Percentiles rank a stretch among this genome's conserved stretches.
phyloP scores from a whole-genome alignment of 2,113 vertebrate species.

The Erpornis zantholeuca region DNA sequence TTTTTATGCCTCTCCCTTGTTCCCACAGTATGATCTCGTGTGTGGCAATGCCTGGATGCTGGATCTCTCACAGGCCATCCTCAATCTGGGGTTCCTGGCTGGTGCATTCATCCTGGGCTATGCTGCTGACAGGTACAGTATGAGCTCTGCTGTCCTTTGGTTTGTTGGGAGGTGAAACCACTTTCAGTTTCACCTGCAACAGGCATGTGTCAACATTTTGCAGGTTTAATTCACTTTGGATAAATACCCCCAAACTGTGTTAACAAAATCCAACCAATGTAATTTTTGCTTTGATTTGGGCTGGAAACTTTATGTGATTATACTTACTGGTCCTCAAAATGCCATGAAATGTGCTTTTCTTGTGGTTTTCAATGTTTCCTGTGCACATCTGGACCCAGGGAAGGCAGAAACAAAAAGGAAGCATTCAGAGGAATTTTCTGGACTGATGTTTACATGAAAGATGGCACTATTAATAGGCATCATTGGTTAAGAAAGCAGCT shows the following conservation, averaged over 20 bases:
- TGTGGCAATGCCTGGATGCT: constrained; percentile 86
- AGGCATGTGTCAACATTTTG: not conserved
- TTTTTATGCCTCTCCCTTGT: not conserved
- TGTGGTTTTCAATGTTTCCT: not conserved
- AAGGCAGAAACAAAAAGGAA: not conserved
- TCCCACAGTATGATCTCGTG: constrained; percentile 89
- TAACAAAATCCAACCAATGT: not conserved
- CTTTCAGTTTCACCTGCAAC: not conserved
- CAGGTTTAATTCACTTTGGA: not conserved
- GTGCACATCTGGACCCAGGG: not conserved
- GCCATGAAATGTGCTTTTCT: not conserved
- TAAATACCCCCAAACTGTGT: not conserved
- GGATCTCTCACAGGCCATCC: constrained; percentile 88
- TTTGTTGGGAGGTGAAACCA: not conserved
- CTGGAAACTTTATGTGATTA: accelerated
- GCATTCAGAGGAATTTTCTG: not conserved
- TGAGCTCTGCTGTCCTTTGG: not conserved
- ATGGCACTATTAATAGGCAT: not conserved
- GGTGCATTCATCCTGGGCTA: constrained; percentile 90
- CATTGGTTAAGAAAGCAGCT: not conserved
- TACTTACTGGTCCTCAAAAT: not conserved
- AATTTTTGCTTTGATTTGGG: not conserved
- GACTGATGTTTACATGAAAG: not conserved
- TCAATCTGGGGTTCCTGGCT: constrained; percentile 88
- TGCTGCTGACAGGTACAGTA: constrained; percentile 88